Percentiles rank a stretch among this genome's conserved stretches.
phyloP scores from a whole-genome alignment of 2,888 invertebrate genomes.

The Diplazon laetatorius region DNA sequence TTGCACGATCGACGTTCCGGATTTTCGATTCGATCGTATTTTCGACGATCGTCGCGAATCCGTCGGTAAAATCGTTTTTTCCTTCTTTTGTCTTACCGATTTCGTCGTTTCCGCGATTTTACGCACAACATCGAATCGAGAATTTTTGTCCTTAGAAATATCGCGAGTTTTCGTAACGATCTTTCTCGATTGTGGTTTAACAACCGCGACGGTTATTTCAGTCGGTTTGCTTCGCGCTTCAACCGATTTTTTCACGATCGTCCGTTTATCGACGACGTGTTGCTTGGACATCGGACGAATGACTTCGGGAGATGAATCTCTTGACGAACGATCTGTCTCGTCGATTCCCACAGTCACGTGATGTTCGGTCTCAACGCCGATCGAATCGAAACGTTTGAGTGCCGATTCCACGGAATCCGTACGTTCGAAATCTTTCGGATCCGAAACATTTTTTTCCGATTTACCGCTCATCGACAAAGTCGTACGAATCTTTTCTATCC shows the following conservation, averaged over 20 bases:
- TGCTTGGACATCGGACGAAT: not conserved
- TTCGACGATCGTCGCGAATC: slow-evolving; percentile 46
- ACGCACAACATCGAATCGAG: not conserved
- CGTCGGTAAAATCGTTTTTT: slow-evolving; percentile 38
- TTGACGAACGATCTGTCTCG: slow-evolving; percentile 38
- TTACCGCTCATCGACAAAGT: slow-evolving; percentile 53
- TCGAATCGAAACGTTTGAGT: slow-evolving; percentile 72
- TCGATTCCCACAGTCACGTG: slow-evolving; percentile 56
- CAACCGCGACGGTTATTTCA: slow-evolving; percentile 15
- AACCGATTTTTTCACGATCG: slow-evolving; percentile 38
- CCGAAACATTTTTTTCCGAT: slow-evolving; percentile 53
- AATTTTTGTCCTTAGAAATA: slow-evolving; percentile 37
- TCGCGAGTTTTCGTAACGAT: slow-evolving; percentile 22
- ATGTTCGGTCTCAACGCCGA: slow-evolving; percentile 67
- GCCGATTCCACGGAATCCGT: slow-evolving; percentile 76
- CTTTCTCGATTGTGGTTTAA: slow-evolving; percentile 20
- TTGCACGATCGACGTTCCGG: slow-evolving; percentile 39
- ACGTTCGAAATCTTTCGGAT: slow-evolving; percentile 64
- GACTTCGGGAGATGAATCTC: slow-evolving; percentile 5
- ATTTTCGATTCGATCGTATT: slow-evolving; percentile 31
- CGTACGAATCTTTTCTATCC: slow-evolving; percentile 52
- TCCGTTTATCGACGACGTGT: slow-evolving; percentile 14
- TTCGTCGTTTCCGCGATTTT: not conserved
- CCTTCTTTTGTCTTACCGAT: slow-evolving; percentile 27
- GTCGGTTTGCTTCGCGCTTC: slow-evolving; percentile 30